Evolutionary conservation across 2,797 vertebrate genomes (phyloP), one percentile per base, ranked within the genome.

Genomic region (Megaceryle alcyon): DNA sequence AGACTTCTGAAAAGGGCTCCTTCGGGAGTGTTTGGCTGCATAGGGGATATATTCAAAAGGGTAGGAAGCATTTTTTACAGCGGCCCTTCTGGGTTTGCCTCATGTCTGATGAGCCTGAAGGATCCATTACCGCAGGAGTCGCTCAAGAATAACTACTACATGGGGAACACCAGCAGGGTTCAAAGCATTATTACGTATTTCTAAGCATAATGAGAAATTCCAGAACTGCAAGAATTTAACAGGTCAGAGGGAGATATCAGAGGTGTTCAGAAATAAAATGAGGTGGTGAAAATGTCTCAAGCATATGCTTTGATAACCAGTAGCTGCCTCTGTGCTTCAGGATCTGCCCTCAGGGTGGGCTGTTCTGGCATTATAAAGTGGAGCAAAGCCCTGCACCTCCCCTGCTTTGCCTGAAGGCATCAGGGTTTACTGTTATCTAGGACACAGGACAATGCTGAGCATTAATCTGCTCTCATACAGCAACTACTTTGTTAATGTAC

Each of bases 401-500:
- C 6, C 51, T 75, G 51, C 29, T 84, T 20, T 41, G 3, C 64
- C 46, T 39, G 64, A 61, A 56, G 29, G 43, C 64, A 71, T 63
- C 59, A 41, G 29, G 22, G 25, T 8, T 56, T 56, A 25, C 0
- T 26, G 11, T 9, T 17, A 16, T 4, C 54, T n/a, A 26, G 35
- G 16, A 41, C 25, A 72, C 18, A 19, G 22, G 39, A 54, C 1
- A 3, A 39, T 33, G 26, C 13, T 33, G 6, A 43, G 22, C 5
- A 0, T 43, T 53, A 20, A 20, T 49, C 26, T 51, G 6, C 5
- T 51, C 4, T 51, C 12, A 3, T 4, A 71, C 0, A 3, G 37
- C 20, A 63, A 31, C 5, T 41, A 35, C 29, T 64, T 63, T 65
- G 21, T 41, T 41, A 73, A 41, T 2, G 3, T 14, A 9, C 1